Evolutionary conservation across 2,797 vertebrate genomes (phyloP), one percentile per base, ranked within the genome.

Genomic region (Cyprinella venusta): DNA sequence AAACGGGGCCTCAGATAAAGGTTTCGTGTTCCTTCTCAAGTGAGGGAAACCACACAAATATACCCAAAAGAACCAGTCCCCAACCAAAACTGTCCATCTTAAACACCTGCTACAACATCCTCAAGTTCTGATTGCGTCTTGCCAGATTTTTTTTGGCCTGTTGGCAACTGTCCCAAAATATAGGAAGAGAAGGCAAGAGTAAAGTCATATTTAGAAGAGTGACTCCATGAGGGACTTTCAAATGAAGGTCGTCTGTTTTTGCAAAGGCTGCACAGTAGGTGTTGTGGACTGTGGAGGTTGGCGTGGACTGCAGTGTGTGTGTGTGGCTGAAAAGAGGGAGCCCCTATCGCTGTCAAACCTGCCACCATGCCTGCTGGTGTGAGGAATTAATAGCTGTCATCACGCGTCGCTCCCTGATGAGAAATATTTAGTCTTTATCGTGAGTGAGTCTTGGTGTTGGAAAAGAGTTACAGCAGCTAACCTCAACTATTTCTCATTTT

Each of bases 371-470:
- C 52, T 59, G 45, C 59, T 85, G 81, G 69, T 86, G 83, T 69
- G 83, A 77, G 80, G 76, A 77, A 90, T 91, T 88, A 90, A 82
- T 86, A 86, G 90, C 89, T 88, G 88, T 90, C 92, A 88, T 82
- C 87, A 84, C 72, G 56, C 71, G 75, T 5, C 26, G 85, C 79
- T 89, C 90, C 90, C 88, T 54, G 81, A 86, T 87, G 87, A 84
- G 83, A 88, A 91, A 89, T 92, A 91, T 94, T 92, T 92, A 91
- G 7, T 74, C 70, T 81, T 87, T 94, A 93, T 94, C 92, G 84
- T 85, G 24, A 80, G 81, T 85, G 79, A 81, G 88, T 86, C 80
- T 81, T 87, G 77, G 65, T 65, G 65, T 82, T 79, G 84, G 68
- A 78, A 77, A 88, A 84, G 86, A 90, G 89, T 90, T 89, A 88